Conservation (phyloP, 2,888 invertebrate genomes). For the Mongoloraphidia duomilia region DNA sequence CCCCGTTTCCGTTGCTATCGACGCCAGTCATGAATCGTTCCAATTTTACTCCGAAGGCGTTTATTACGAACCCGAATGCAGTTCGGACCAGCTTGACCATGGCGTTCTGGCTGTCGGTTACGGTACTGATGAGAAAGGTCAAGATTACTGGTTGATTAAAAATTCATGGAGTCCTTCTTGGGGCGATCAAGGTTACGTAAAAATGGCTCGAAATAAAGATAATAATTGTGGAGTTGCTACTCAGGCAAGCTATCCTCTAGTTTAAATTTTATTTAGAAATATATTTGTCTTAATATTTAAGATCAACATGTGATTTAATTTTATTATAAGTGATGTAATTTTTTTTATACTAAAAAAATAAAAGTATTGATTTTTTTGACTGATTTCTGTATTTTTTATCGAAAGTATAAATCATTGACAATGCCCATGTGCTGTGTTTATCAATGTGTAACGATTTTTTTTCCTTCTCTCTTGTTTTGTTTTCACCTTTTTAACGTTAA, state of each 20-base stretch:
- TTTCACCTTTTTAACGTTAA: too few relatives aligned
- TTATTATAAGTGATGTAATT: not conserved
- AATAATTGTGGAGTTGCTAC: conserved; percentile 83
- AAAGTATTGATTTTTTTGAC: not conserved
- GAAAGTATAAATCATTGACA: too few relatives aligned
- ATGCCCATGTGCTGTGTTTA: too few relatives aligned
- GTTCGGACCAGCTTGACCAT: conserved; percentile 58
- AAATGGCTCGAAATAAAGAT: conserved; percentile 68
- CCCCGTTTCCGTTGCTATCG: conserved; percentile 78
- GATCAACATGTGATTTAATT: not conserved
- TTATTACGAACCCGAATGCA: conserved; percentile 69
- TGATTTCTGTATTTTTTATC: too few relatives aligned
- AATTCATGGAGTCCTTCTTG: conserved; percentile 72
- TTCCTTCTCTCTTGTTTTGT: too few relatives aligned
- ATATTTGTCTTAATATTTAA: not conserved
- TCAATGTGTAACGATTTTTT: too few relatives aligned
- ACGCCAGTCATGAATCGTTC: conserved; percentile 74
- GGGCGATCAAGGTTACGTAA: conserved; percentile 77
- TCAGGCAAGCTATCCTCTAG: conserved; percentile 71
- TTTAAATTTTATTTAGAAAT: conserved; percentile 32
- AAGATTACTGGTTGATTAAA: conserved; percentile 77
- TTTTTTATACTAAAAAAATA: not conserved
- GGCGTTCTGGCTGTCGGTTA: conserved; percentile 77
- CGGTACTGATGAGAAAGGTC: conserved; percentile 54
- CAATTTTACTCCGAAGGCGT: conserved; percentile 70